Evolutionary conservation across 2,113 vertebrate genomes (phyloP).

Genomic region (Apteryx owenii): DNA sequence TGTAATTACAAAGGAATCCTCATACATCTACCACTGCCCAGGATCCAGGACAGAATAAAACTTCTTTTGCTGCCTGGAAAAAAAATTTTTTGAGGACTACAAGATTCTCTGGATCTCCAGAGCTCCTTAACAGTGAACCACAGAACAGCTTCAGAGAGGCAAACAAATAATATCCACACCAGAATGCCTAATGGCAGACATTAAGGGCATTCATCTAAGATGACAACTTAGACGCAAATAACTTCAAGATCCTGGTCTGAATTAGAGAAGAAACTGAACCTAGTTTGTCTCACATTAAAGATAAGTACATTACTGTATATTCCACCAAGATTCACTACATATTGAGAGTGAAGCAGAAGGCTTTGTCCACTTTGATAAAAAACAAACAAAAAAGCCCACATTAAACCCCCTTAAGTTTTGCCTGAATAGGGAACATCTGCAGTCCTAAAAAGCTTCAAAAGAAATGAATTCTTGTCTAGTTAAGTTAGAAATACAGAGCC

Average conservation of each 20-base stretch:
- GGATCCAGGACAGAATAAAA: background rate
- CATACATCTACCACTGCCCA: background rate
- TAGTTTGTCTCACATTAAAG: background rate
- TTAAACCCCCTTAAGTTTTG: background rate
- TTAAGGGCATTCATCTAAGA: background rate
- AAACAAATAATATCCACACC: background rate
- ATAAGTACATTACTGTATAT: background rate
- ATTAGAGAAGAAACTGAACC: background rate
- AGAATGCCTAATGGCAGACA: background rate
- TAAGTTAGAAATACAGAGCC: background rate
- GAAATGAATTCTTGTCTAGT: background rate
- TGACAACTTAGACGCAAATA: background rate
- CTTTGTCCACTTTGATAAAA: background rate
- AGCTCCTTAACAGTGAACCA: background rate
- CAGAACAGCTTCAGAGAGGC: background rate
- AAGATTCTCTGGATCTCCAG: background rate
- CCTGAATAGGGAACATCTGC: background rate
- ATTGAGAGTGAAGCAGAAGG: rapidly evolving
- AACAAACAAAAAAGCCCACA: too few relatives aligned
- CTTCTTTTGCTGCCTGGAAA: background rate
- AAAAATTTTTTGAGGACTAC: background rate
- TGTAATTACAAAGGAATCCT: background rate
- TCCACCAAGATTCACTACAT: background rate
- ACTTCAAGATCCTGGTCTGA: background rate
- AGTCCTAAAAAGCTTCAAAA: background rate